Evolutionary conservation across 2,113 vertebrate genomes (phyloP).

Genomic region (Loxodonta africana): DNA sequence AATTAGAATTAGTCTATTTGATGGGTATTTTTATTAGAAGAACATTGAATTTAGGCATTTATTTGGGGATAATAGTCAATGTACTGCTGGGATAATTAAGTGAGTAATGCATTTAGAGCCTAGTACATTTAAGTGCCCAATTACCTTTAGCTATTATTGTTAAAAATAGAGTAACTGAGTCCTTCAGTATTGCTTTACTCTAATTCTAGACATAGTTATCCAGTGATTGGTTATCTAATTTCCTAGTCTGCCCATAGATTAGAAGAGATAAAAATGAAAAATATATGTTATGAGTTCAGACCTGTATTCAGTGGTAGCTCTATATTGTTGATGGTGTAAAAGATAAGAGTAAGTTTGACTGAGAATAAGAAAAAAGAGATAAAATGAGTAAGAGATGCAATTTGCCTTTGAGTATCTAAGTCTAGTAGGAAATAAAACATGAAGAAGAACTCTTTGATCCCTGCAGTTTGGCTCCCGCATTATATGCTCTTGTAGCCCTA

Average conservation of each 20-base stretch:
- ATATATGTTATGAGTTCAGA: neutral
- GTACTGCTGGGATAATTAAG: neutral
- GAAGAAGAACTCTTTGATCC: conserved; percentile 6
- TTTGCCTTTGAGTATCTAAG: neutral
- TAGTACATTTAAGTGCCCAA: neutral
- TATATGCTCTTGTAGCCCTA: neutral
- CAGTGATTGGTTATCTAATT: conserved; percentile 15
- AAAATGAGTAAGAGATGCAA: neutral
- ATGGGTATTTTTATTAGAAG: neutral
- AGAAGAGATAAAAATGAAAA: neutral
- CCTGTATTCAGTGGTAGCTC: neutral
- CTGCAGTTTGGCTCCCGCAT: neutral
- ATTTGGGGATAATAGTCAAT: neutral
- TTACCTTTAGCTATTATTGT: neutral
- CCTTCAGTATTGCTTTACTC: neutral
- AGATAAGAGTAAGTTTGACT: neutral
- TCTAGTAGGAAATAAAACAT: conserved; percentile 6
- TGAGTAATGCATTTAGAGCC: neutral
- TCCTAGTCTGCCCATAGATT: neutral
- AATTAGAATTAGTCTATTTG: neutral
- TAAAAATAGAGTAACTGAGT: neutral
- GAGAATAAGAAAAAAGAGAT: neutral
- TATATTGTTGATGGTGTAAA: neutral
- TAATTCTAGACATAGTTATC: neutral
- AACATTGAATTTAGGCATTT: conserved; percentile 18